Percentiles rank a stretch among this genome's conserved stretches.
Conservation (phyloP, 1,140 invertebrate genomes). For the Hylaeus volcanicus region DNA sequence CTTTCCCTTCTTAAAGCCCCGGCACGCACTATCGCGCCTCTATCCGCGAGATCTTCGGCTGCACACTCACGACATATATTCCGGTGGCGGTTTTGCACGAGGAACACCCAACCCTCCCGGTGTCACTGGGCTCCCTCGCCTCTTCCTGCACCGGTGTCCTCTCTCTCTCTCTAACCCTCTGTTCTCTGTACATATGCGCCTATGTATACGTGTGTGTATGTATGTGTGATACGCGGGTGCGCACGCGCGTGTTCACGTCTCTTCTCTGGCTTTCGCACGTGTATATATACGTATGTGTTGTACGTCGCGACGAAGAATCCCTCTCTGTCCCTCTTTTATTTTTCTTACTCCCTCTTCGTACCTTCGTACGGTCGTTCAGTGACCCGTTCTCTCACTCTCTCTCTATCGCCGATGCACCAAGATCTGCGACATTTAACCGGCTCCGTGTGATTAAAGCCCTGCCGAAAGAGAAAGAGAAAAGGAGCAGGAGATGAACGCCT, state of each 20-base stretch:
- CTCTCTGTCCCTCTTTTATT: slow-evolving; percentile 41
- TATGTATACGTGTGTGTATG: background rate
- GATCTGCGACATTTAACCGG: slow-evolving; percentile 27
- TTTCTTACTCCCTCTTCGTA: slow-evolving; percentile 32
- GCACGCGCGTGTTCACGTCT: slow-evolving; percentile 61
- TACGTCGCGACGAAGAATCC: slow-evolving; percentile 39
- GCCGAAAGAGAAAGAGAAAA: background rate
- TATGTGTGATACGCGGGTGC: slow-evolving; percentile 19
- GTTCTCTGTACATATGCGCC: background rate
- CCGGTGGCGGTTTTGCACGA: slow-evolving; percentile 63
- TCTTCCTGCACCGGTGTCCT: slow-evolving; percentile 42
- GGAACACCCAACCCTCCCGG: slow-evolving; percentile 57
- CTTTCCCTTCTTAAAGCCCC: slow-evolving; percentile 40
- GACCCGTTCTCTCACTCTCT: slow-evolving; percentile 55
- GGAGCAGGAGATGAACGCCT: background rate
- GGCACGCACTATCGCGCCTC: slow-evolving; percentile 45
- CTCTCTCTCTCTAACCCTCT: slow-evolving; percentile 21
- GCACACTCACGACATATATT: slow-evolving; percentile 51
- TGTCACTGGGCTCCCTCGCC: slow-evolving; percentile 57
- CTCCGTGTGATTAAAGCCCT: background rate
- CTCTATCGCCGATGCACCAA: slow-evolving; percentile 25
- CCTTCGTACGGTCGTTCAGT: slow-evolving; percentile 62
- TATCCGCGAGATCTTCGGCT: slow-evolving; percentile 59
- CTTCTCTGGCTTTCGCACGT: slow-evolving; percentile 57
- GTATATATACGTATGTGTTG: slow-evolving; percentile 40